These are phyloP conservation scores for Danio tinwini DNA, from an alignment of 2,797 vertebrate species.

Conservation along the genomic window DNA sequence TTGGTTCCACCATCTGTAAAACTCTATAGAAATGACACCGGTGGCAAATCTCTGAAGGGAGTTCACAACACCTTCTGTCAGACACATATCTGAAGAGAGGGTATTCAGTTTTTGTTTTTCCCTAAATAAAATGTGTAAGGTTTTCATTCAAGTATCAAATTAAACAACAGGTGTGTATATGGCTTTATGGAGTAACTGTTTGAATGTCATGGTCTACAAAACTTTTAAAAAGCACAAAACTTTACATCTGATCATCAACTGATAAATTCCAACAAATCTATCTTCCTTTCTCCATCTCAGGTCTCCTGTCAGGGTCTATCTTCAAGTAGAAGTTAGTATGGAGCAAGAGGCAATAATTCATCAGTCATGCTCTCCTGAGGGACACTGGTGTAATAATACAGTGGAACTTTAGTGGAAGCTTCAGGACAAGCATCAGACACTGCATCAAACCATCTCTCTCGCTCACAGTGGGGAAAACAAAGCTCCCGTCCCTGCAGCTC, in stretches of 20 bases:
- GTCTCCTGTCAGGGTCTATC: conserved; percentile 52
- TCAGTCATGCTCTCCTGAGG: conserved; percentile 57
- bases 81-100: no score
- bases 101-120: no score
- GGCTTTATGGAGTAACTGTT: background rate
- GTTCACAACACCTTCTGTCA: no score
- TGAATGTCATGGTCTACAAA: background rate
- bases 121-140: no score
- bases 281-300: conserved; percentile 33
- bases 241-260: background rate
- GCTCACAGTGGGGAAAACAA: conserved; percentile 48
- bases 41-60: no score
- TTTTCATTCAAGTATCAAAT: no score
- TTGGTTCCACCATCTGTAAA: no score
- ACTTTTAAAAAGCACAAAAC: background rate
- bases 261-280: background rate
- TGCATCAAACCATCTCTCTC: conserved; percentile 45
- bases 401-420: conserved; percentile 64
- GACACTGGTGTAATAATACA: conserved; percentile 64
- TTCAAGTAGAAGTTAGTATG: conserved; percentile 46
- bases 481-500: conserved; percentile 53
- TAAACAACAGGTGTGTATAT: no score
- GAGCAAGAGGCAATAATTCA: conserved; percentile 59
- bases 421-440: conserved; percentile 62
- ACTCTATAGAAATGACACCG: no score